Conservation (phyloP, 2,888 invertebrate genomes). For the Cyrtodaria siliqua region DNA sequence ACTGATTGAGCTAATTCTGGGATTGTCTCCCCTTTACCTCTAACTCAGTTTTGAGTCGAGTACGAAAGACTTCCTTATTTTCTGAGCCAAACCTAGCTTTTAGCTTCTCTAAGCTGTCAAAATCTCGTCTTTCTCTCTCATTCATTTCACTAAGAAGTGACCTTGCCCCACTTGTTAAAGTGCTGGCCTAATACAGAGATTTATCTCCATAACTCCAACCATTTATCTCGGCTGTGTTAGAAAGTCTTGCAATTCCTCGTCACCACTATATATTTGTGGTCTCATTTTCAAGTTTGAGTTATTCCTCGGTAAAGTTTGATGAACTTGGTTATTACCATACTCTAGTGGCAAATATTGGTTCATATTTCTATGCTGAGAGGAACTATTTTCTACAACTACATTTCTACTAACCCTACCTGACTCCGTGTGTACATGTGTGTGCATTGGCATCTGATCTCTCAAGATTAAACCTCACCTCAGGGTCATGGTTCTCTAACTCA, state of each 20-base stretch:
- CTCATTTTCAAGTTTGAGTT: constrained; percentile 32
- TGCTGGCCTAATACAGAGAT: constrained; percentile 51
- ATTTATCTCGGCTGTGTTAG: constrained; percentile 59
- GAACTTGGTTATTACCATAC: too few species aligned
- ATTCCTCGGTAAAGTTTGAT: too few species aligned
- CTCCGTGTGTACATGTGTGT: too few species aligned
- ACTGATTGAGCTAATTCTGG: constrained; percentile 58
- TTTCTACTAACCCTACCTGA: too few species aligned
- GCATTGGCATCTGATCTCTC: too few species aligned
- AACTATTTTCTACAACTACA: too few species aligned
- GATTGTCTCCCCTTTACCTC: constrained; percentile 33
- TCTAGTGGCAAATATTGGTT: too few species aligned
- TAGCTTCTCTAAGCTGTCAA: constrained; percentile 27
- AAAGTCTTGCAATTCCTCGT: constrained; percentile 53
- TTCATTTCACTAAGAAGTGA: constrained; percentile 40
- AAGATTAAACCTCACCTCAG: constrained; percentile 17
- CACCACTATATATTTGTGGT: constrained; percentile 53
- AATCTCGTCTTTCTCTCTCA: constrained; percentile 32
- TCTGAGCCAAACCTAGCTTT: constrained; percentile 43
- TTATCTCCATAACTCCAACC: constrained; percentile 85
- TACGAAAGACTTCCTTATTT: constrained; percentile 42
- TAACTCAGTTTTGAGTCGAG: constrained; percentile 36
- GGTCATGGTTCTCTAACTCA: constrained; percentile 10
- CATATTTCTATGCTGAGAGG: too few species aligned
- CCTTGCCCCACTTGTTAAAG: constrained; percentile 42